phyloP scores from a whole-genome alignment of 2,113 vertebrate genomes.

The Platanista minor region DNA sequence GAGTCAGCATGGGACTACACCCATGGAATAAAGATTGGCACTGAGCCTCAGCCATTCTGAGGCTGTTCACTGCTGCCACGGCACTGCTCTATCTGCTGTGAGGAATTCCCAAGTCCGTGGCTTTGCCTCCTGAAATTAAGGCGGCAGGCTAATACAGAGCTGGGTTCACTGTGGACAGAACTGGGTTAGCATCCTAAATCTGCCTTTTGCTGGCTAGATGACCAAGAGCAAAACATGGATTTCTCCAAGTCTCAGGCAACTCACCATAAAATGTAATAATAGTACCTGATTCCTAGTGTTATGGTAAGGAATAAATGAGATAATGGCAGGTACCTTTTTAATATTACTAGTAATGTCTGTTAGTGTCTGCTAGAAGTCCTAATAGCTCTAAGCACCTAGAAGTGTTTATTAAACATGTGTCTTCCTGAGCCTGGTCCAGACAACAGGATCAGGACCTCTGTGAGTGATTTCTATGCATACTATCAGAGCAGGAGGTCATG shows the following conservation, averaged over 20 bases:
- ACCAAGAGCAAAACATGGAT: background rate
- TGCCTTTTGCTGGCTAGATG: background rate
- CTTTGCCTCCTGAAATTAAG: background rate
- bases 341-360: background rate
- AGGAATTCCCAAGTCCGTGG: too few species aligned
- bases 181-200: background rate
- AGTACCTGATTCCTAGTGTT: background rate
- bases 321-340: background rate
- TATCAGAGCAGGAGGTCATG: background rate
- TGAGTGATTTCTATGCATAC: background rate
- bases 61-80: background rate
- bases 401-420: background rate
- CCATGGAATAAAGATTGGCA: background rate
- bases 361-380: background rate
- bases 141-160: rapidly evolving
- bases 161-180: background rate
- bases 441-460: background rate
- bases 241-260: background rate
- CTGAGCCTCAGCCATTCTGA: background rate
- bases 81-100: background rate
- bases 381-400: background rate
- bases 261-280: background rate
- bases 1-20: background rate
- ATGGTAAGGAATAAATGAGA: background rate
- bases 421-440: background rate